Evolutionary conservation across 2,113 vertebrate genomes (phyloP), one percentile per base, ranked within the genome.

Genomic region (Peucedramus taeniatus): DNA sequence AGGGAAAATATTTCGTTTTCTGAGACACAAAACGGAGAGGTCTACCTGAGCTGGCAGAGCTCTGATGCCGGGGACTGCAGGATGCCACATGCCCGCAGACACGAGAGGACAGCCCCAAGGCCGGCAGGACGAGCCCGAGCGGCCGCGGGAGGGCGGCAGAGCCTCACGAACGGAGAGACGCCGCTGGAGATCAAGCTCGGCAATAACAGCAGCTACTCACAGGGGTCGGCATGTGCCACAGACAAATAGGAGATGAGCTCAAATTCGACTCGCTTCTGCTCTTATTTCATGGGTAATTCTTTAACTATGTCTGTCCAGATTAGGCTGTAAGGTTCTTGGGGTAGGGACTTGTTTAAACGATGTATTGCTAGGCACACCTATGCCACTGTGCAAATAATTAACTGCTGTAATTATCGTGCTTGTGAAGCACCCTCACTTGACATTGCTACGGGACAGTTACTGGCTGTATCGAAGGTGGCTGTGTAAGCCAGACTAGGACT

Each of bases 121-220:
- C 51, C 7, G 7, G 16, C 14, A 3, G 33, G 27, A 39, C 1
- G 17, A 35, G 42, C 13, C 3, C 0, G 8, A 4, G 24, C 9
- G 13, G n/a, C 97, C 94, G 33, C 93, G 44, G 85, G 97, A 93
- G 96, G 97, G 96, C 94, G 96, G 83, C 69, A 92, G 89, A 94
- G 37, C 60, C 85, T 80, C 90, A 71, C 81, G 20, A 81, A 97
- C 50, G 30, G 72, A 20, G 77, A 30, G 11, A 10, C 3, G 3
- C 10, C 15, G 18, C 64, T 23, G 57, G 7, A 33, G 50, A 83
- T 49, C 16, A 16, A n/a, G 14, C 23, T 28, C 19, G 21, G 28
- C 71, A 24, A 10, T 28, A n/a, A 26, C 72, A 8, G 7, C n/a
- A 59, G 60, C 76, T 47, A 8, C 47, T 69, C 82, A 8, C 70